Base-by-base conservation (phyloP, 2,888 invertebrate species). In the Tenthredo mesomela region DNA sequence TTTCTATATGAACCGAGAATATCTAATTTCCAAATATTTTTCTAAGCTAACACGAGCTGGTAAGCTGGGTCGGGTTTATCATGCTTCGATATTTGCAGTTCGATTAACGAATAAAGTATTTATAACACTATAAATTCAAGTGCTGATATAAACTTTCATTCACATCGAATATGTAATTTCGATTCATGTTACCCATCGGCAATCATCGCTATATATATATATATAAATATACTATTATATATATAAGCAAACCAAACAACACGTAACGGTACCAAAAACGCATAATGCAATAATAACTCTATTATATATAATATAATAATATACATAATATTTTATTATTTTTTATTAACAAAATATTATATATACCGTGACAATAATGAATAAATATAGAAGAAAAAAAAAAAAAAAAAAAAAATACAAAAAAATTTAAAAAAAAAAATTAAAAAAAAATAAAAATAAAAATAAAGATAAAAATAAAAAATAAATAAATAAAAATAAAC, bases 291-390 rank as follows among this genome's bases (percentile, higher is more conserved):
- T 93, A 93, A 93, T 85, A 85, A 85, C 82, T 93, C 92, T 93
- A 92, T 91, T 91, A 93, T 91, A 92, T 61, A 88, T 82, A 82
- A 67, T 88, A 89, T 87, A 86, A 92, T 91, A 90, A 91, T 91
- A 91, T 91, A 92, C 91, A 93, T 92, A 91, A 93, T 93, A 93
- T 93, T 93, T 93, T 93, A 93, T 93, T 93, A 93, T 93, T 93
- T 54, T 93, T 93, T 93, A 93, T 92, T 92, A 92, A 93, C 92
- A 91, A 92, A 89, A 91, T 90, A 91, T 89, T 90, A 90, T 90
- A 92, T 91, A 92, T 89, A 82, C 67, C 70, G 82, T 82, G 82
- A 82, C 82, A 82, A 82, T 82, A 82, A 82, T 82, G 10, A 80
- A 61, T 25, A 33, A 77, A 33, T 40, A 77, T 40, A 93, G 93